Evolutionary conservation across 2,797 vertebrate species (phyloP).

Genomic region (Chelidonichthys spinosus): DNA sequence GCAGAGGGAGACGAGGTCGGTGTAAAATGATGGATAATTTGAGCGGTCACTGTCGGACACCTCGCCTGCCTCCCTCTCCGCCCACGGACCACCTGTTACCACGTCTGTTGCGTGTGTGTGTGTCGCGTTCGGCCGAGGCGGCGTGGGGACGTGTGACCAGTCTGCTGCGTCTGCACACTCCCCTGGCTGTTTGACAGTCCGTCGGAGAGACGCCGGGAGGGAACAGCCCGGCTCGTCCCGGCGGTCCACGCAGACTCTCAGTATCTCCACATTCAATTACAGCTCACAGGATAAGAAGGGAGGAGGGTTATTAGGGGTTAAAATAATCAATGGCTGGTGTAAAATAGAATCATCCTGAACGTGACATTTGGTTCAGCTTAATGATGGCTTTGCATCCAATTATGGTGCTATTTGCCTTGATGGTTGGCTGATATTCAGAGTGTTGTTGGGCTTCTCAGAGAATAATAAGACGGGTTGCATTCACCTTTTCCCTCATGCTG

Average conservation of each 20-base stretch:
- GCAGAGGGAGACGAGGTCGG: conserved; percentile 64
- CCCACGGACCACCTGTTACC: conserved; percentile 80
- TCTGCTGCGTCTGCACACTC: conserved; percentile 49
- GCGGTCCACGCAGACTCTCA: neutral
- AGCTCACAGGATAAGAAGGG: neutral
- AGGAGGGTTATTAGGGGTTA: neutral
- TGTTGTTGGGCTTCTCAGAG: too few relatives aligned
- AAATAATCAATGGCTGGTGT: conserved; percentile 25
- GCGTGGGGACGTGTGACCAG: conserved; percentile 48
- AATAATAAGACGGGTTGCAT: conserved; percentile 5
- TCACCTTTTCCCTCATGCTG: conserved; percentile 8
- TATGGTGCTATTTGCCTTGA: conserved; percentile 19
- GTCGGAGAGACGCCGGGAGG: conserved; percentile 24
- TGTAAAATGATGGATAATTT: conserved; percentile 76
- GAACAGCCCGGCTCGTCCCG: conserved; percentile 31
- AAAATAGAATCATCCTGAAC: conserved; percentile 20
- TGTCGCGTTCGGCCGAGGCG: conserved; percentile 26
- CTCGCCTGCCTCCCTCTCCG: conserved; percentile 58
- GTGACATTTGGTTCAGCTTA: conserved; percentile 15
- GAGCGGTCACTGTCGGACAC: conserved; percentile 65
- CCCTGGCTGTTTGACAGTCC: conserved; percentile 45
- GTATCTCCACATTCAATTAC: conserved; percentile 23
- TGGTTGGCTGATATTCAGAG: conserved; percentile 36
- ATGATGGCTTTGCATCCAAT: conserved; percentile 19
- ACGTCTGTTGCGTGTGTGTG: conserved; percentile 23